Base-by-base conservation (phyloP, 30 jellyfish, hydroid and myxozoan species). In the Chrysaora quinquecirrha region DNA sequence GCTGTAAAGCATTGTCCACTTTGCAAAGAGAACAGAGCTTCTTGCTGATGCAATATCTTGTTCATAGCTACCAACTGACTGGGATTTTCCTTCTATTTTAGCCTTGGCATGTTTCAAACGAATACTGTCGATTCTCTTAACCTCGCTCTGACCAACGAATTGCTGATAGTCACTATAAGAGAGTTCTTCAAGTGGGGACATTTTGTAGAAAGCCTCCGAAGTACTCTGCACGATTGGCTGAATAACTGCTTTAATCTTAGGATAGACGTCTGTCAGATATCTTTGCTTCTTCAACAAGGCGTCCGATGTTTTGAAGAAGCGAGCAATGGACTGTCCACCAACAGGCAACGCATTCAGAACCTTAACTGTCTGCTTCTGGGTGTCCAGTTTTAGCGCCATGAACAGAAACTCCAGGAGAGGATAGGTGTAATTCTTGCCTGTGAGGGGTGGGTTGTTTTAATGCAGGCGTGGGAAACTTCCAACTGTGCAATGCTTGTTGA, bases 91-190 rank as follows among this genome's bases (percentile, higher is more conserved):
- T 19, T 52, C 68, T 3, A 52, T 19, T 4, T 4, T 25, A 19
- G 68, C 68, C 68, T 52, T 19, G 24, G 68, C 68, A 20, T 52
- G 19, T 19, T 19, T 52, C 68, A 20, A 52, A 7, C 68, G 68
- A 43, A 16, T 16, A 10, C 6, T 3, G 4, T 52, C 6, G 7
- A 3, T 16, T 2, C 9, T 4, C 25, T 52, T 4, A 20, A 4
- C 6, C 29, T 19, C 29, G 6, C 4, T 4, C 24, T 20, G 24
- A 25, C 68, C 25, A 7, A 3, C 2, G 27, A 52, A 25, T 3
- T 3, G 25, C 19, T 52, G 24, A 25, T 10, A 52, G 24, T 52
- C 68, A 16, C 9, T 4, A 9, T 4, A 19, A 3, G 68, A 10
- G 2, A 52, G 29, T 19, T 16, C 19, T 19, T 52, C 29, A 12